These are phyloP conservation scores for Penaeus japonicus DNA, from an alignment of 1,140 invertebrate genomes.

Conservation along the genomic window DNA sequence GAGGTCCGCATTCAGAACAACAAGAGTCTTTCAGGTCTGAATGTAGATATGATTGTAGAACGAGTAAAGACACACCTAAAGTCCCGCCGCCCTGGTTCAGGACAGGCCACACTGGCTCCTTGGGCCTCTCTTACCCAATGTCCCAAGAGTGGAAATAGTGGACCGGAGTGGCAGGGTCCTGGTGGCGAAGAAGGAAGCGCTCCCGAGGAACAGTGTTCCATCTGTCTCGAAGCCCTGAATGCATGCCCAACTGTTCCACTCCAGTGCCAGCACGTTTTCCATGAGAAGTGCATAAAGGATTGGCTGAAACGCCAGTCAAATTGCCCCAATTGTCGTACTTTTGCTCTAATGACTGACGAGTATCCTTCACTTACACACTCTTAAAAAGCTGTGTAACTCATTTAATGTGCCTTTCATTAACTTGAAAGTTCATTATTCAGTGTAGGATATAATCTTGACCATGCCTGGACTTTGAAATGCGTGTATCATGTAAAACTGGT, in stretches of 20 bases:
- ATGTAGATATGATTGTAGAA: slow-evolving; percentile 31
- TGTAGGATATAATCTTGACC: no score
- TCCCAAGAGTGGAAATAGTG: not conserved
- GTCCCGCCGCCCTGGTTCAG: slow-evolving; percentile 2
- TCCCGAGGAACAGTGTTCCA: slow-evolving; percentile 38
- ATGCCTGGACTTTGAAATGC: no score
- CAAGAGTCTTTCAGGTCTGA: slow-evolving; percentile 36
- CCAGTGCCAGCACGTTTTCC: slow-evolving; percentile 37
- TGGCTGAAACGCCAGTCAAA: slow-evolving; percentile 45
- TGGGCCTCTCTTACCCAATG: slow-evolving; percentile 34
- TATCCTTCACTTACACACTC: slow-evolving; percentile 33
- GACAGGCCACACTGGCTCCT: slow-evolving; percentile 16
- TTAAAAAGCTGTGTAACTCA: not conserved
- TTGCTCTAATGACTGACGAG: slow-evolving; percentile 46
- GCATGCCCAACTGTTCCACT: slow-evolving; percentile 22
- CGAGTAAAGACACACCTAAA: slow-evolving; percentile 3
- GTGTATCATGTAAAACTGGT: no score
- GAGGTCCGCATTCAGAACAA: slow-evolving; percentile 31
- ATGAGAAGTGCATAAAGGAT: slow-evolving; percentile 43
- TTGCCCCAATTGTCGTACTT: slow-evolving; percentile 45
- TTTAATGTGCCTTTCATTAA: no score
- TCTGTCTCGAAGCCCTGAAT: slow-evolving; percentile 33
- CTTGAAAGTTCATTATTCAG: no score
- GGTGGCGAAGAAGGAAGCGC: slow-evolving; percentile 3
- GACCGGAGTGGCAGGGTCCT: slow-evolving; percentile 41